These are phyloP conservation scores for Pogonophryne albipinna DNA, from an alignment of 2,797 vertebrate genomes.

Conservation along the genomic window DNA sequence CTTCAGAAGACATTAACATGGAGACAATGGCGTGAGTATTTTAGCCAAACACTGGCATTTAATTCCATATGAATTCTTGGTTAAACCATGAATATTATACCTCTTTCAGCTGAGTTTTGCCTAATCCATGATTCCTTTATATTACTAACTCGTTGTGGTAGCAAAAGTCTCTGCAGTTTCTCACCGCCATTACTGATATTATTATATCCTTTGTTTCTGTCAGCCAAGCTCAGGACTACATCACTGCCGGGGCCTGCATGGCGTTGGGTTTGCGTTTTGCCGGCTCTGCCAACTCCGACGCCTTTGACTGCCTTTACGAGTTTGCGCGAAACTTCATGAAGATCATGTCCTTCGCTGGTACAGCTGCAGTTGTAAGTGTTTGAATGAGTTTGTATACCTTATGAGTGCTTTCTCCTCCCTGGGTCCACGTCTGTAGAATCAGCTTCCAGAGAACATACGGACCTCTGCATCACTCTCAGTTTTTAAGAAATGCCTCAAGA, in stretches of 20 bases:
- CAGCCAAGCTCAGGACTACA: constrained; percentile 98
- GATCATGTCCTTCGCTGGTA: constrained; percentile 89
- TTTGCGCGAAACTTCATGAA: constrained; percentile 96
- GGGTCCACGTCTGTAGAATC: too few relatives aligned
- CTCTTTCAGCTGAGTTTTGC: not conserved
- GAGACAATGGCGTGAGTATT: constrained; percentile 95
- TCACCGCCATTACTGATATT: not conserved
- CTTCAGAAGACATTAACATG: constrained; percentile 93
- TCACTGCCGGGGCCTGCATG: constrained; percentile 96
- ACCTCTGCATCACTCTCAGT: too few relatives aligned
- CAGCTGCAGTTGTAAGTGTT: constrained; percentile 93
- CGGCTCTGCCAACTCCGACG: constrained; percentile 95
- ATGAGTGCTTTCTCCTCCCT: too few relatives aligned
- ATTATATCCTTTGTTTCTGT: constrained; percentile 23
- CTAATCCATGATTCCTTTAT: not conserved
- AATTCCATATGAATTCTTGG: not conserved
- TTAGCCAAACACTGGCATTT: not conserved
- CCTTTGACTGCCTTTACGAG: constrained; percentile 96
- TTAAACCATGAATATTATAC: not conserved
- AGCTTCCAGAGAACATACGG: too few relatives aligned
- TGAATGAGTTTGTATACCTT: not conserved
- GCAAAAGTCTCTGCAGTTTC: not conserved
- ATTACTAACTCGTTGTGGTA: not conserved
- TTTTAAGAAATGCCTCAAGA: too few relatives aligned
- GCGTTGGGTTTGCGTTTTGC: constrained; percentile 97